Conservation (phyloP, 2,888 invertebrate genomes). For the Xestia xanthographa region DNA sequence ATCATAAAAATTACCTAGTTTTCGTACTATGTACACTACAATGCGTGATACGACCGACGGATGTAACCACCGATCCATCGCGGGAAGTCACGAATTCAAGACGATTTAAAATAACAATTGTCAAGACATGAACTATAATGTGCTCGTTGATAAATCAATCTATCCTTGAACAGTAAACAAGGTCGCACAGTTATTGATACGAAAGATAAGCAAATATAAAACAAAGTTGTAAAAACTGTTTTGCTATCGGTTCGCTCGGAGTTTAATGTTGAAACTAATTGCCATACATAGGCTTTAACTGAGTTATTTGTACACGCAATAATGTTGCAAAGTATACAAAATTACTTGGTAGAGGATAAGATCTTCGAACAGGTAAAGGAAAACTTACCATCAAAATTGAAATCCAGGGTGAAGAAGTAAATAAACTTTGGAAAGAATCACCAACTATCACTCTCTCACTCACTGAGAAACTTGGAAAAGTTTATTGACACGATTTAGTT, state of each 20-base stretch:
- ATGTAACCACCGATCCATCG: constrained; percentile 50
- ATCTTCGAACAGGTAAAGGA: constrained; percentile 50
- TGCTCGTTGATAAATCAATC: constrained; percentile 49
- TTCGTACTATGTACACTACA: constrained; percentile 51
- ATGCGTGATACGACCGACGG: constrained; percentile 61
- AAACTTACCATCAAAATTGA: constrained; percentile 80
- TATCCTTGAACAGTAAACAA: constrained; percentile 54
- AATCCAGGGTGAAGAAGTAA: constrained; percentile 82
- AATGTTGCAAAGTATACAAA: constrained; percentile 52
- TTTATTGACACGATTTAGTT: constrained; percentile 77
- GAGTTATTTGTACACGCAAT: constrained; percentile 30
- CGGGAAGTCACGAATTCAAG: constrained; percentile 58
- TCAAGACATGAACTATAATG: constrained; percentile 36
- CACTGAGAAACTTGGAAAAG: constrained; percentile 72
- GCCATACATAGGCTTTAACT: constrained; percentile 2
- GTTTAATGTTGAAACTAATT: constrained; percentile 40
- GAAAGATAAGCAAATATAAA: constrained; percentile 61
- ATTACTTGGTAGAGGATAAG: constrained; percentile 49
- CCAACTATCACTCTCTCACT: constrained; percentile 72
- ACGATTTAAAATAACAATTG: constrained; percentile 49
- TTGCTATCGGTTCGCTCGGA: constrained; percentile 14
- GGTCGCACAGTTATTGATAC: constrained; percentile 55
- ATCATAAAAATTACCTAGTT: constrained; percentile 27
- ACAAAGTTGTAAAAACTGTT: constrained; percentile 55
- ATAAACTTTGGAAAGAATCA: constrained; percentile 65